Evolutionary conservation across 2,113 vertebrate genomes (phyloP).

Genomic region (Thinocorus orbignyianus): DNA sequence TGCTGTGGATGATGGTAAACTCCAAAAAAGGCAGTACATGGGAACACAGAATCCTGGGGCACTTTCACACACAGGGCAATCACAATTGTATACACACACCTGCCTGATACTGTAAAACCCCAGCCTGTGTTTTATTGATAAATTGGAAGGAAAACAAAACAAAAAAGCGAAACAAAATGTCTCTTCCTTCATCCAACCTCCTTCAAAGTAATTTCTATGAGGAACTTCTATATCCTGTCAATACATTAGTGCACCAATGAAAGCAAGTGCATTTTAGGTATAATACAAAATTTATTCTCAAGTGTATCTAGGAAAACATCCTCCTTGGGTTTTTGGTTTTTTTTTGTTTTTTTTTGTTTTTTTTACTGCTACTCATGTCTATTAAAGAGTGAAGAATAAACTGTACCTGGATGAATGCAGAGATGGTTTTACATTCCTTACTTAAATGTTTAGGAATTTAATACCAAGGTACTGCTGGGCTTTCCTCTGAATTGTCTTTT

Average conservation of each 20-base stretch:
- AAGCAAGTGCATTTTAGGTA: not conserved
- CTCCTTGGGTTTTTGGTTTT: not conserved
- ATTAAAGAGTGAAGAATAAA: conserved; percentile 19
- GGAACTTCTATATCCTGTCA: not conserved
- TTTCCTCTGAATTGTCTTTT: conserved; percentile 17
- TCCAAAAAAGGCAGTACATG: conserved; percentile 72
- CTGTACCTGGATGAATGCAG: conserved; percentile 1
- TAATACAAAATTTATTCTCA: not conserved
- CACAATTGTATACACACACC: conserved; percentile 28
- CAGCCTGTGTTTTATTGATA: not conserved
- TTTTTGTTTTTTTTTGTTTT: not conserved
- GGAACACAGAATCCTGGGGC: conserved; percentile 41
- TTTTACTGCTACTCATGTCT: not conserved
- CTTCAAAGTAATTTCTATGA: not conserved
- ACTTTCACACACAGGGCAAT: conserved; percentile 56
- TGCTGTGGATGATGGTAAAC: conserved; percentile 83
- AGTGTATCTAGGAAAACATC: not conserved
- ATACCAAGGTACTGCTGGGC: not conserved
- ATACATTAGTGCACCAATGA: not conserved
- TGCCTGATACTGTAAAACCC: conserved; percentile 71
- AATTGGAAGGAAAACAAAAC: not conserved
- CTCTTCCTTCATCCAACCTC: not conserved
- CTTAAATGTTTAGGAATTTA: conserved; percentile 29
- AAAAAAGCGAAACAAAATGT: not conserved
- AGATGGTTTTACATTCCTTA: conserved; percentile 41